Evolutionary conservation across 2,797 vertebrate species (phyloP).

Genomic region (Heterohyrax brucei): DNA sequence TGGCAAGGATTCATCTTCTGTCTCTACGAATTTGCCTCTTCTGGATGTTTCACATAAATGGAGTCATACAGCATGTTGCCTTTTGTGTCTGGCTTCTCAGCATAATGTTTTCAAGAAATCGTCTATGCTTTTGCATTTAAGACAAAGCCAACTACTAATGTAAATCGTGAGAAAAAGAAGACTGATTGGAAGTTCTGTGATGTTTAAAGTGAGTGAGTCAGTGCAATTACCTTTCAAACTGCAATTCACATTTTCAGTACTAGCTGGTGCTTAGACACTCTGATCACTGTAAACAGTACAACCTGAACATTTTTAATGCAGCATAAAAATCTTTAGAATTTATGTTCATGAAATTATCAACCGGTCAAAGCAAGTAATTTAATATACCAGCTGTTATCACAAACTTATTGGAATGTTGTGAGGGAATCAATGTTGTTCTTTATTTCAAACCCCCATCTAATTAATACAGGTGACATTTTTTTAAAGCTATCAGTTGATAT

Average conservation of each 20-base stretch:
- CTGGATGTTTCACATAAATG: conserved; percentile 32
- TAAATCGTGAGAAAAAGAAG: conserved; percentile 68
- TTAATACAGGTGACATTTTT: conserved; percentile 32
- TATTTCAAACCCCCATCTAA: conserved; percentile 53
- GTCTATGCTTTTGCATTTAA: conserved; percentile 1
- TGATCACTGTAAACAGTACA: conserved; percentile 40
- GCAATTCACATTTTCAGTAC: conserved; percentile 77
- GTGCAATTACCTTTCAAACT: conserved; percentile 72
- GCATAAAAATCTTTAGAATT: conserved; percentile 71
- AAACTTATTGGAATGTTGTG: conserved; percentile 59
- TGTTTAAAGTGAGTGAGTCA: conserved; percentile 48
- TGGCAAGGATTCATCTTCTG: not conserved
- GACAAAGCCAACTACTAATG: conserved; percentile 18
- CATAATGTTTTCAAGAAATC: conserved; percentile 40
- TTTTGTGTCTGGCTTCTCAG: conserved; percentile 19
- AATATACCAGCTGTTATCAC: conserved; percentile 37
- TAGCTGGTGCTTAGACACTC: conserved; percentile 58
- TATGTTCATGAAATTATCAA: conserved; percentile 31
- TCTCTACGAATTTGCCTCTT: conserved; percentile 11
- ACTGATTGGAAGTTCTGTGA: conserved; percentile 44
- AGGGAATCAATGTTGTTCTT: conserved; percentile 20
- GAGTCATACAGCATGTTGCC: not conserved
- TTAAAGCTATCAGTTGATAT: not conserved
- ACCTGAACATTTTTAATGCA: conserved; percentile 76
- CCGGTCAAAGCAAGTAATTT: conserved; percentile 57